Conservation (phyloP, 2,888 invertebrate species). For the Sepiola atlantica region DNA sequence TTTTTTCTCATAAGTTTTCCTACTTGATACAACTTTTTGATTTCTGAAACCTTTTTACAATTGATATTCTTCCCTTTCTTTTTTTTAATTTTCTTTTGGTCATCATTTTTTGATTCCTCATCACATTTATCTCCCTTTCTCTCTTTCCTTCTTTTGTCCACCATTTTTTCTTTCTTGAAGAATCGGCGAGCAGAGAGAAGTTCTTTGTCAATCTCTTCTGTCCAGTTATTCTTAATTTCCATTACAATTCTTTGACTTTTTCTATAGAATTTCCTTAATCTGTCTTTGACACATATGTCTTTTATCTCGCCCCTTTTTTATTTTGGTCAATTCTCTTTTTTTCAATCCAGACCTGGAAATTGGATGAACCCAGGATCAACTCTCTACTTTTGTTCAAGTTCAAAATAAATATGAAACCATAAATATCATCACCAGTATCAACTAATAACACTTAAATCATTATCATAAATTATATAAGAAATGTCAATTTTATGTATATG, state of each 20-base stretch:
- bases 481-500: no score
- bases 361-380: background rate
- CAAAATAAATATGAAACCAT: background rate
- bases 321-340: background rate
- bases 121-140: background rate
- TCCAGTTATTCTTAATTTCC: slow-evolving; percentile 20
- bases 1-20: background rate
- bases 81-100: background rate
- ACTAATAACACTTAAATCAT: background rate
- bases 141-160: background rate
- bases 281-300: background rate
- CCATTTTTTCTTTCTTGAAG: background rate
- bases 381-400: background rate
- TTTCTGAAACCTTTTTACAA: background rate
- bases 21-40: background rate
- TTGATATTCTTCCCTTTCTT: no score
- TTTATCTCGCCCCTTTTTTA: background rate
- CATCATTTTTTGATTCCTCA: background rate
- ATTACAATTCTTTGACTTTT: slow-evolving; percentile 21
- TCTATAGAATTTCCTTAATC: background rate
- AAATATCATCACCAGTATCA: background rate
- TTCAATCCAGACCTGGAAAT: slow-evolving; percentile 1
- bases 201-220: slow-evolving; percentile 8
- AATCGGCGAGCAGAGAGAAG: background rate
- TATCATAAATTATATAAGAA: background rate